Base-by-base conservation (phyloP, 2,797 vertebrate species). In the Chlorospingus semifuscus region DNA sequence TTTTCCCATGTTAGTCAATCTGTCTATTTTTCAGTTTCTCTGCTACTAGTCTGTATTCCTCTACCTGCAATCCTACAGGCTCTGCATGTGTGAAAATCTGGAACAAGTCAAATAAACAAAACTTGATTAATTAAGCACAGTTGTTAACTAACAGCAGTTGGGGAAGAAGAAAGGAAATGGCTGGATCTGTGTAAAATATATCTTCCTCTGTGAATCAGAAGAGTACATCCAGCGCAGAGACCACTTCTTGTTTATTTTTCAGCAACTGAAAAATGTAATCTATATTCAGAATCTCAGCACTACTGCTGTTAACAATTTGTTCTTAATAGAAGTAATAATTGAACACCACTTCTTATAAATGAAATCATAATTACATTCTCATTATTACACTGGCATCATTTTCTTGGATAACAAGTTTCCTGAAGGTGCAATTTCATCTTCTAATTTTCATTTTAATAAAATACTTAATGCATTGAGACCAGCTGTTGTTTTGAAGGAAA, bases 361-460 rank as follows among this genome's bases (percentile, higher is more conserved):
- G 78, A 94, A 97, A 89, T 36, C 24, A 6, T 83, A 96, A 96
- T 96, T 97, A 92, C 63, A 94, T 91, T 88, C 70, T 76, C 29
- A 82, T 93, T 74, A 90, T 92, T 95, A 76, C 84, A 89, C 55
- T 85, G 30, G 22, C 77, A 96, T 77, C 2, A 74, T 76, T 96
- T 94, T 90, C 90, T 92, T 92, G 49, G 32, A 89, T 94, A 97
- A 88, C 72, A 77, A 91, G 64, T 84, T 95, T 95, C 57, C 89
- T 94, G 83, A 77, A 96, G 85, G 80, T 91, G 64, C 76, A 95
- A 95, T 96, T 95, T 84, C 57, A 84, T 87, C 32, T 57, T 92
- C 76, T 94, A 94, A 87, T 88, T 96, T 89, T 65, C 90, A 82
- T 96, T 94, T 96, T 95, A 82, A 94, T 91, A 94, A 93, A 74